A percentile compares a stretch with the other conserved stretches of the same genome.
These are phyloP conservation scores for Emmelina monodactyla DNA, from an alignment of 2,888 invertebrate species.

Conservation along the genomic window DNA sequence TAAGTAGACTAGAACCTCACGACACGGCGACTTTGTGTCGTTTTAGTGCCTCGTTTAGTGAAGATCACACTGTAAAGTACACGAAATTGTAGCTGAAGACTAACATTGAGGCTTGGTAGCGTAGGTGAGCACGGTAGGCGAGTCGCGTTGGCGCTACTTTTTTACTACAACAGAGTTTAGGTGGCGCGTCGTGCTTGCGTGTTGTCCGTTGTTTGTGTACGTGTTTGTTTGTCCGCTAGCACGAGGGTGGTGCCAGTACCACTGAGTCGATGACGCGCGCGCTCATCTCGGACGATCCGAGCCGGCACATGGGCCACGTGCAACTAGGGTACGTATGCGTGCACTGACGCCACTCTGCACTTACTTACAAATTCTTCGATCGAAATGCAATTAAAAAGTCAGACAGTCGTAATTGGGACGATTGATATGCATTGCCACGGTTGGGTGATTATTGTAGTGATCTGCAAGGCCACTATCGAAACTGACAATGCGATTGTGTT, in stretches of 20 bases:
- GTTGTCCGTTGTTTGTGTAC: conserved; percentile 46
- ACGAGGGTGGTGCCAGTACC: conserved; percentile 91
- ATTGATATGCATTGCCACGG: background rate
- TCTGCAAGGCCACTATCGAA: background rate
- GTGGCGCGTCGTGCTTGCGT: conserved; percentile 24
- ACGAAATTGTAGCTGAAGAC: conserved; percentile 40
- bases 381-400: background rate
- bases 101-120: conserved; percentile 46
- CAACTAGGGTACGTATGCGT: conserved; percentile 91
- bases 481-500: too few species aligned
- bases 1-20: conserved; percentile 33
- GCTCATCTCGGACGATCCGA: conserved; percentile 92
- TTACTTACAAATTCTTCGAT: conserved; percentile 3
- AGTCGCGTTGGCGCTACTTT: conserved; percentile 55
- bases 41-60: conserved; percentile 27
- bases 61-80: conserved; percentile 39
- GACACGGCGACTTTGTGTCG: conserved; percentile 22
- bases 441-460: background rate
- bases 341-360: conserved; percentile 44
- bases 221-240: conserved; percentile 77
- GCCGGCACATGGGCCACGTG: conserved; percentile 89
- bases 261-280: conserved; percentile 96
- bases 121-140: conserved; percentile 29
- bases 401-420: background rate
- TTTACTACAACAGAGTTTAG: conserved; percentile 56